Base-by-base conservation (phyloP, 2,888 invertebrate species). In the Macrosoma leucophasiata region DNA sequence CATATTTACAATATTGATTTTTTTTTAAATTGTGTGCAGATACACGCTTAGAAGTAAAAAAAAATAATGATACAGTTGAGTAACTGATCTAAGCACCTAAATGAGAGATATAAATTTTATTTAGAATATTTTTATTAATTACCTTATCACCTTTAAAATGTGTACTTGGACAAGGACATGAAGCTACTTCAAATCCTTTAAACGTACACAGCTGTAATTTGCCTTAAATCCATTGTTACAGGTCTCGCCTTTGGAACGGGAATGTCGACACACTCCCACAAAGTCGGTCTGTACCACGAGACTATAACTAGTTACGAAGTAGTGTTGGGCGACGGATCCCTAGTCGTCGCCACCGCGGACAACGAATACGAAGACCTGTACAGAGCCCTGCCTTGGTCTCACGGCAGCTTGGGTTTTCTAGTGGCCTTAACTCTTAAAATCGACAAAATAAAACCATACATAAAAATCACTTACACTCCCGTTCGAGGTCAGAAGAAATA, bases 181-280 rank as follows among this genome's bases (percentile, higher is more conserved):
- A n/a, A n/a, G n/a, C n/a, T n/a, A n/a, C n/a, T n/a, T n/a, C n/a
- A n/a, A n/a, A n/a, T n/a, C n/a, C n/a, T n/a, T n/a, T 11, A 8
- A 12, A 9, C 4, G n/a, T 8, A 13, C n/a, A n/a, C n/a, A n/a
- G n/a, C n/a, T n/a, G n/a, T n/a, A n/a, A n/a, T n/a, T n/a, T n/a
- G n/a, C n/a, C 5, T 5, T 6, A 26, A 24, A 31, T 32, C 1
- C 28, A 24, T 6, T 3, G 40, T 47, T 43, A 13, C 59, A 84
- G 84, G 90, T 23, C 68, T 90, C 12, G 90, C 90, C 0, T 79
- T 91, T 58, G 90, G 89, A 8, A 88, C 88, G 0, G 90, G 90
- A n/a, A 91, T 91, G 90, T 90, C 90, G 1, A 90, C 90, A 0
- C 89, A 90, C 64, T 90, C 90, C 0, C 90, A 91, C 65, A 89